Conservation (phyloP, 2,113 vertebrate species). For the Serranochromis macrocephalus region DNA sequence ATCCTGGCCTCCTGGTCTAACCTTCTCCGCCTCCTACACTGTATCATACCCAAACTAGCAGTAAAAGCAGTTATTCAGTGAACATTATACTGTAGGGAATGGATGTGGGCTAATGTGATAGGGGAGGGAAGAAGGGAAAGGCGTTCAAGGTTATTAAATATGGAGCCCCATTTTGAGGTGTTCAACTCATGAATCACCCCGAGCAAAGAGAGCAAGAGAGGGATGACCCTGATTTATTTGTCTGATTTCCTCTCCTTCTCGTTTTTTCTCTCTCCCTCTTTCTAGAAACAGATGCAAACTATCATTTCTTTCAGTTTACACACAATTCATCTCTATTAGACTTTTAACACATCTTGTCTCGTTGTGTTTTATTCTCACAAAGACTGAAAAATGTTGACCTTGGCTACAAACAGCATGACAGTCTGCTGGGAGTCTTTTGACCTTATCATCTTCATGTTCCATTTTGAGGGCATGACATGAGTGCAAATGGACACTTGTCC, state of each 20-base stretch:
- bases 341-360: neutral
- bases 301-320: neutral
- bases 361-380: neutral
- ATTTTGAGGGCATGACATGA: neutral
- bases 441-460: neutral
- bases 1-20: slow-evolving; percentile 10
- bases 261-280: neutral
- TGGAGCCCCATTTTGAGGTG: neutral
- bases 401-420: neutral
- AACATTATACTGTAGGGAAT: slow-evolving; percentile 24
- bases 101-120: neutral
- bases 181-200: slow-evolving; percentile 35
- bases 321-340: neutral
- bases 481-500: neutral
- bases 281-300: neutral
- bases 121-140: neutral
- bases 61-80: slow-evolving; percentile 28
- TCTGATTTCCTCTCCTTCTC: neutral
- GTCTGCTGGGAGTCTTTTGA: neutral
- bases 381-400: neutral
- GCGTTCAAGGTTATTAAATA: slow-evolving; percentile 19
- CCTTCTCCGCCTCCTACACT: slow-evolving; percentile 10
- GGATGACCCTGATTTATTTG: slow-evolving; percentile 32
- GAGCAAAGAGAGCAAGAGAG: slow-evolving; percentile 1
- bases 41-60: slow-evolving; percentile 21